Percentiles rank a stretch among this genome's conserved stretches.
Conservation (phyloP, 2,797 vertebrate species). For the Thamnophis elegans region DNA sequence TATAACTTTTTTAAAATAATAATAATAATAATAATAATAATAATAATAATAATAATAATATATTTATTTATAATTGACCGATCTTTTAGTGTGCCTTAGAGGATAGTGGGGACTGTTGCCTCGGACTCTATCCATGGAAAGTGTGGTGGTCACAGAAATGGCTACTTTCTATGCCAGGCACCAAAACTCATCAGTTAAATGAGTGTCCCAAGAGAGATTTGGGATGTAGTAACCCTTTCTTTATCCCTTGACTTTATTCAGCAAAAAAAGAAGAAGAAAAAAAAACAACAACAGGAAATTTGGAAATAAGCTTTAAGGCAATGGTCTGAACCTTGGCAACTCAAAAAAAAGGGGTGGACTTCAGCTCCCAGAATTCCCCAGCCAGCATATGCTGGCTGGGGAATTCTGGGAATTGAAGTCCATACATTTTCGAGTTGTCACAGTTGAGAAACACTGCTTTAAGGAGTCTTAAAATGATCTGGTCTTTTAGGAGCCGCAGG, state of each 20-base stretch:
- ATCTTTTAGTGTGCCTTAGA: not conserved
- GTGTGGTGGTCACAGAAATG: not conserved
- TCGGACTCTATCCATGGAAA: not conserved
- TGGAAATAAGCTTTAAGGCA: not conserved
- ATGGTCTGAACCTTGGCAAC: not conserved
- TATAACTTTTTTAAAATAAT: too few relatives aligned
- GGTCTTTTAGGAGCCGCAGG: not conserved
- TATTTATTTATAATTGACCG: not conserved
- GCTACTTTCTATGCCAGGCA: not conserved
- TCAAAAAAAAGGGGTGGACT: not conserved
- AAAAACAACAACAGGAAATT: not conserved
- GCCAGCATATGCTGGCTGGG: not conserved
- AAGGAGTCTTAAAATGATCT: not conserved
- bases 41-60: too few relatives aligned
- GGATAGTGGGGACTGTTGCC: not conserved
- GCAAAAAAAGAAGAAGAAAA: not conserved
- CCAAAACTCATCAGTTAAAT: not conserved
- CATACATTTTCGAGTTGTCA: not conserved
- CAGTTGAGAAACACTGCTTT: not conserved
- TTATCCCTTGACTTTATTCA: not conserved
- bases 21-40: too few relatives aligned
- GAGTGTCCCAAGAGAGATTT: not conserved
- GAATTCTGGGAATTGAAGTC: not conserved
- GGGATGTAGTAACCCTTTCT: not conserved
- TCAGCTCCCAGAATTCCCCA: not conserved